Conservation (phyloP, 2,797 vertebrate species). For the Peromyscus melanophrys region DNA sequence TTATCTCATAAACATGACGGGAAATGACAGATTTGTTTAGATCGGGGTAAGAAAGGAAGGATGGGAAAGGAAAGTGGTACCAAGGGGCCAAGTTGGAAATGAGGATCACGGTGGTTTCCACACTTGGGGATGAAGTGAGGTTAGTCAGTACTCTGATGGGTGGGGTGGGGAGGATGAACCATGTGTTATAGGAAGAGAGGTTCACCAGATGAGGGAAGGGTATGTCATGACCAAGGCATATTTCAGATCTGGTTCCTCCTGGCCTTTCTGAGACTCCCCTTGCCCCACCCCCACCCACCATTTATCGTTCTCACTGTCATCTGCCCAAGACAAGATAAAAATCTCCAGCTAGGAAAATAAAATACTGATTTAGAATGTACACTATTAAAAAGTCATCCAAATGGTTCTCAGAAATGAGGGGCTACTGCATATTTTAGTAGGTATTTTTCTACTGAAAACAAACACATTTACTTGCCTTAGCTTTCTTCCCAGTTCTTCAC, state of each 20-base stretch:
- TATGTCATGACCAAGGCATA: background rate
- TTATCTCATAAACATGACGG: background rate
- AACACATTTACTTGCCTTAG: background rate
- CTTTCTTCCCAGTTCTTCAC: constrained; percentile 32
- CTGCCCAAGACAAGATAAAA: constrained; percentile 18
- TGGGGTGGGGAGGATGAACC: background rate
- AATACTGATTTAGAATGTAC: constrained; percentile 1
- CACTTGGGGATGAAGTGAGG: background rate
- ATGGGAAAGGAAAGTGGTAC: background rate
- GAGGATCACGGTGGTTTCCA: background rate
- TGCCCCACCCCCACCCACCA: background rate
- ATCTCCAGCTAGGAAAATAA: constrained; percentile 34
- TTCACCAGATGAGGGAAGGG: background rate
- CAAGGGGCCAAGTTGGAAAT: background rate
- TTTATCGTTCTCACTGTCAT: constrained; percentile 3
- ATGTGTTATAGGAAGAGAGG: background rate
- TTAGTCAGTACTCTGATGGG: background rate
- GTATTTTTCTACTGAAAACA: constrained; percentile 7
- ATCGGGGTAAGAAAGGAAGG: background rate
- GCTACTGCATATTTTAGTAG: constrained; percentile 40
- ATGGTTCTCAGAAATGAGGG: background rate
- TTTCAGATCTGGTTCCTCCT: background rate
- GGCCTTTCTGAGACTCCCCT: background rate
- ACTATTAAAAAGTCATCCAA: constrained; percentile 31
- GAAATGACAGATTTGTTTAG: background rate